Percentiles rank a stretch among this genome's conserved stretches.
These are phyloP conservation scores for Dysdera silvatica DNA, from an alignment of 1,140 invertebrate genomes.

Conservation along the genomic window DNA sequence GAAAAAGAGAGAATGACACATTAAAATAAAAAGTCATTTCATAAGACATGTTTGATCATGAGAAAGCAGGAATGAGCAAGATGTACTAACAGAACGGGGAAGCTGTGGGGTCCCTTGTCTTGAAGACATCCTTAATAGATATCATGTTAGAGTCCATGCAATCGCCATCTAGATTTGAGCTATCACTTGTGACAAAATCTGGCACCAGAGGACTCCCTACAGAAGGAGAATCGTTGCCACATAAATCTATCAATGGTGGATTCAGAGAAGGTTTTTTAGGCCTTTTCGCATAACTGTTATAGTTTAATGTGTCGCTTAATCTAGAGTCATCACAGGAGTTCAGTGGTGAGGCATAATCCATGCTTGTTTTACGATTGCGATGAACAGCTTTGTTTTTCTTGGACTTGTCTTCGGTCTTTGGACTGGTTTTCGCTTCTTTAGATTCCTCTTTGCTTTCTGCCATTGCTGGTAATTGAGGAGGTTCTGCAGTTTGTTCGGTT, in stretches of 20 bases:
- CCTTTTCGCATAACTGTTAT: slow-evolving; percentile 26
- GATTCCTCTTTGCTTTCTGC: neutral
- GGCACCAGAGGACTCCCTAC: neutral
- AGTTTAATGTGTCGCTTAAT: neutral
- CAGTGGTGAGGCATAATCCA: slow-evolving; percentile 30
- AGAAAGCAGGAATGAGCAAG: too few relatives aligned
- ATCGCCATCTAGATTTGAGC: slow-evolving; percentile 23
- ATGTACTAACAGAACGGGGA: slow-evolving; percentile 31
- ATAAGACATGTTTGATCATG: too few relatives aligned
- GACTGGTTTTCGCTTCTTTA: neutral
- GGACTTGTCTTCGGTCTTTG: neutral
- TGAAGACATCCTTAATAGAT: slow-evolving; percentile 23
- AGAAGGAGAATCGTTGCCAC: neutral
- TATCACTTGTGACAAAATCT: slow-evolving; percentile 15
- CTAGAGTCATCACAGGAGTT: slow-evolving; percentile 21
- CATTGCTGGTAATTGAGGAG: neutral
- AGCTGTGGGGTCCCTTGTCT: slow-evolving; percentile 28
- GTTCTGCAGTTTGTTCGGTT: too few relatives aligned
- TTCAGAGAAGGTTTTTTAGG: slow-evolving; percentile 3
- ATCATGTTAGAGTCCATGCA: slow-evolving; percentile 18
- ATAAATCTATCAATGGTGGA: neutral
- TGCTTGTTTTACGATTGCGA: slow-evolving; percentile 26
- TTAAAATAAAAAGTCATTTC: too few relatives aligned
- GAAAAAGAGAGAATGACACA: too few relatives aligned
- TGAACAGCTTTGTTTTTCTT: slow-evolving; percentile 16